Evolutionary conservation across 2,888 invertebrate species (phyloP).

Genomic region (Ashinkailepas kermadecensis): DNA sequence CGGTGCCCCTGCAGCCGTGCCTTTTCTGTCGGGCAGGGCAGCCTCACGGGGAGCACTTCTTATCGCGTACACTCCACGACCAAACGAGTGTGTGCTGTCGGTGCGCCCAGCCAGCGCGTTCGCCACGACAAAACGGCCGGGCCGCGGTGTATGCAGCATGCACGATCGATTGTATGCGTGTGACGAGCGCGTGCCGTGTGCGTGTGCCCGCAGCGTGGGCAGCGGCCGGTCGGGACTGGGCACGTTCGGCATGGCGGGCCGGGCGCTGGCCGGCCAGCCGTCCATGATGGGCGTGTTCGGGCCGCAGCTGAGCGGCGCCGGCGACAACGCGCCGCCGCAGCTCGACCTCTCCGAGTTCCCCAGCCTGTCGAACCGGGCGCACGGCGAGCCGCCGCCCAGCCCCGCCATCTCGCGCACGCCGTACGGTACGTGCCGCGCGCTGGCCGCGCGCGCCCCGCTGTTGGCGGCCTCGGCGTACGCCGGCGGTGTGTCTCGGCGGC

Average conservation of each 20-base stretch:
- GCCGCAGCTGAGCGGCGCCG: slow-evolving; percentile 12
- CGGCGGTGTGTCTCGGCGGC: not conserved
- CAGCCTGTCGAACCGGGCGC: slow-evolving; percentile 77
- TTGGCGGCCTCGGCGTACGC: not conserved
- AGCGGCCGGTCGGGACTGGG: slow-evolving; percentile 5
- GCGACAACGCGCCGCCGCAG: slow-evolving; percentile 56
- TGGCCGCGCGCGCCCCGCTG: not conserved
- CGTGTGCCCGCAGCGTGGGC: slow-evolving; percentile 1
- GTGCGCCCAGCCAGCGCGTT: too few species aligned
- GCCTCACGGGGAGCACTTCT: too few species aligned
- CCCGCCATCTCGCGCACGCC: slow-evolving; percentile 21
- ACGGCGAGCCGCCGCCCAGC: slow-evolving; percentile 39
- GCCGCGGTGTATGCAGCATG: too few species aligned
- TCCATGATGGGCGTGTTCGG: slow-evolving; percentile 21
- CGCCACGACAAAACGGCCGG: too few species aligned
- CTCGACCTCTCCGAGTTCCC: slow-evolving; percentile 89
- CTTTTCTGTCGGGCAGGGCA: not conserved
- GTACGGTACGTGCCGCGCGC: not conserved
- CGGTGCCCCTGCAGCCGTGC: not conserved
- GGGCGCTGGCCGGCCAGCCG: not conserved
- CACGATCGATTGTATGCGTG: not conserved
- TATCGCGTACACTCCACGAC: too few species aligned
- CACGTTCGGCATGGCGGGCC: slow-evolving; percentile 11
- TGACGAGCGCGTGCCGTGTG: not conserved
- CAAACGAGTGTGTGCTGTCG: too few species aligned